Evolutionary conservation across 2,888 invertebrate genomes (phyloP).

Genomic region (Meiosimyza platycephala): DNA sequence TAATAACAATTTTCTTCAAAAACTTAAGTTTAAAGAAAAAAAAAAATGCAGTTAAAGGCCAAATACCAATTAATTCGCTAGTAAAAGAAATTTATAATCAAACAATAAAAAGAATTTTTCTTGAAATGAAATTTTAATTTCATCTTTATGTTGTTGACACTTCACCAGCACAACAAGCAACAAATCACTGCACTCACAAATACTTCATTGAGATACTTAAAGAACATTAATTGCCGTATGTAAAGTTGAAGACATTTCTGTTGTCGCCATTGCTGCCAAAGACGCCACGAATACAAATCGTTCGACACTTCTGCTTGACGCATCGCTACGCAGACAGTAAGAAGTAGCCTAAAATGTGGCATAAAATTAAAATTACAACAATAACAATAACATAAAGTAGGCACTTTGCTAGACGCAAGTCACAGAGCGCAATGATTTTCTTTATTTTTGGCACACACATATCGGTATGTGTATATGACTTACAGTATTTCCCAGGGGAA

Average conservation of each 20-base stretch:
- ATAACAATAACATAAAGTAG: conserved; percentile 2
- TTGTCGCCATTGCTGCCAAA: not conserved
- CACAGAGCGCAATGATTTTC: not conserved
- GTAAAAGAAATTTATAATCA: too few species aligned
- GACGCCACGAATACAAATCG: conserved; percentile 10
- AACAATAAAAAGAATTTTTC: too few species aligned
- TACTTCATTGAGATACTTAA: conserved; percentile 39
- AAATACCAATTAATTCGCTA: too few species aligned
- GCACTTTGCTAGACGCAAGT: too few species aligned
- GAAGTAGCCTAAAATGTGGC: conserved; percentile 9
- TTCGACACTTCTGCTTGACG: conserved; percentile 2
- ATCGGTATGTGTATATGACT: not conserved
- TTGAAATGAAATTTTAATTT: too few species aligned
- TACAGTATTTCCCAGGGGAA: conserved; percentile 18
- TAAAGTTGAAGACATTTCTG: not conserved
- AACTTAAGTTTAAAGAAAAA: too few species aligned
- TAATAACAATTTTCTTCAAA: too few species aligned
- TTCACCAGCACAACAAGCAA: not conserved
- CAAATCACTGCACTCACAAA: conserved; percentile 28
- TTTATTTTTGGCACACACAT: conserved; percentile 24
- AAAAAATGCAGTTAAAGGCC: too few species aligned
- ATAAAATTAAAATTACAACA: conserved; percentile 21
- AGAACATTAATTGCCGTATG: conserved; percentile 38
- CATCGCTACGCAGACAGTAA: not conserved
- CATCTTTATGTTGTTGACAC: too few species aligned